phyloP scores from a whole-genome alignment of 2,113 vertebrate species.

The Ameiurus melas region DNA sequence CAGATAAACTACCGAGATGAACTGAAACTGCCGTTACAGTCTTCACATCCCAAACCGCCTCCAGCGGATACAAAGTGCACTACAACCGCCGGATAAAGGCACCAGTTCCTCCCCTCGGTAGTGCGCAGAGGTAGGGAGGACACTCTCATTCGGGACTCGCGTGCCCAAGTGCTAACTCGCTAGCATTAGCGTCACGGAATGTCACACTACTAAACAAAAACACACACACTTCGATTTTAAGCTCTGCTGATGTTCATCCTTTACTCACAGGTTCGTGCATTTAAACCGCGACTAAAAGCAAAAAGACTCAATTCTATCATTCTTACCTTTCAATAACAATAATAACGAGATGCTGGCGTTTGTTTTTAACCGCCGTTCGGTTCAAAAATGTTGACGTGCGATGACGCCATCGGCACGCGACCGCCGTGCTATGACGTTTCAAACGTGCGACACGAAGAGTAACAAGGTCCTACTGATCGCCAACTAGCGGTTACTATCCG shows the following conservation, averaged over 20 bases:
- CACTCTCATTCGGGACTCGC: not conserved
- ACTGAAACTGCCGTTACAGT: not conserved
- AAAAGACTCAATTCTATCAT: too few species aligned
- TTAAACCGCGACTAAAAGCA: not conserved
- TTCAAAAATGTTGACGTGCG: slow-evolving; percentile 58
- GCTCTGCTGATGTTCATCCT: not conserved
- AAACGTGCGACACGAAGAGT: not conserved
- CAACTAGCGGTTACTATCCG: not conserved
- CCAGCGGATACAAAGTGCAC: not conserved
- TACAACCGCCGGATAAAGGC: not conserved
- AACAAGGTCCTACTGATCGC: not conserved
- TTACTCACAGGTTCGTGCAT: not conserved
- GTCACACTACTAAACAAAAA: not conserved
- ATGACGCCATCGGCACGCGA: slow-evolving; percentile 58
- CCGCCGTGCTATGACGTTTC: not conserved
- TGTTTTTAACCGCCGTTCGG: slow-evolving; percentile 57
- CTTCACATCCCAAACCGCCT: not conserved
- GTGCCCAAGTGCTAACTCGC: not conserved
- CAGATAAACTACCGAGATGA: not conserved
- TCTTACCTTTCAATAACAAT: not conserved
- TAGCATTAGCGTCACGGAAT: not conserved
- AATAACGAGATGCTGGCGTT: not conserved
- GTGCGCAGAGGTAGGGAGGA: not conserved
- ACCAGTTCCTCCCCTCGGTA: not conserved
- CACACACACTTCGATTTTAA: not conserved